Base-by-base conservation (phyloP, 2,888 invertebrate genomes). In the Pandemis cinnamomeana region DNA sequence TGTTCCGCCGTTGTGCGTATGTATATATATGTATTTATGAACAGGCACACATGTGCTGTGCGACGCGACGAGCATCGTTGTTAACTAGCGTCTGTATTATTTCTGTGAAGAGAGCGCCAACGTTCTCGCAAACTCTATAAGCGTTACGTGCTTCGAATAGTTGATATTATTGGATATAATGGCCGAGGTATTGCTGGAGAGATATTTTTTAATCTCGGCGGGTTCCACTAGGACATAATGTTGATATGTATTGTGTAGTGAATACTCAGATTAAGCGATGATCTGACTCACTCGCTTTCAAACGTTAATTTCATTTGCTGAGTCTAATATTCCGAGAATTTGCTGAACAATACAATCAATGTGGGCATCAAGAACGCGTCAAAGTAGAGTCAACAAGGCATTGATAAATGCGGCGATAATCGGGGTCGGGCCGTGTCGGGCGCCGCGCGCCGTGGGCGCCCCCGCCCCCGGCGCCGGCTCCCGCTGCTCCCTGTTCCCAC, bases 301-400 rank as follows among this genome's bases (percentile, higher is more conserved):
- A 67, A 58, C 42, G 58, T 58, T 44, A 58, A 75, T 71, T 61
- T 44, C 41, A 53, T 71, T 71, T 62, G 62, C 46, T 48, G 20
- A 36, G 55, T 60, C 58, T 46, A 62, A 63, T 62, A 67, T 67
- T 68, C 63, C n/a, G n/a, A 46, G 71, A 78, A 78, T 81, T 80
- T 77, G 78, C 77, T 79, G 77, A 80, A 87, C 86, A 88, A 86
- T 86, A 80, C 82, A 87, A 90, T 89, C 89, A 83, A 89, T 85
- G 84, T 87, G 82, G 87, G 88, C 84, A 89, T 89, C 88, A 88
- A 82, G 87, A 83, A 82, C 87, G 76, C 79, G 80, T 77, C 79
- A 73, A 75, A 78, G 60, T 46, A 74, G 61, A 67, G 70, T 74
- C 74, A 71, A 74, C 74, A 74, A 61, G 61, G 44, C 76, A 78